Evolutionary conservation across 1,140 invertebrate genomes (phyloP), one percentile per base, ranked within the genome.

Genomic region (Cryptotermes secundus): DNA sequence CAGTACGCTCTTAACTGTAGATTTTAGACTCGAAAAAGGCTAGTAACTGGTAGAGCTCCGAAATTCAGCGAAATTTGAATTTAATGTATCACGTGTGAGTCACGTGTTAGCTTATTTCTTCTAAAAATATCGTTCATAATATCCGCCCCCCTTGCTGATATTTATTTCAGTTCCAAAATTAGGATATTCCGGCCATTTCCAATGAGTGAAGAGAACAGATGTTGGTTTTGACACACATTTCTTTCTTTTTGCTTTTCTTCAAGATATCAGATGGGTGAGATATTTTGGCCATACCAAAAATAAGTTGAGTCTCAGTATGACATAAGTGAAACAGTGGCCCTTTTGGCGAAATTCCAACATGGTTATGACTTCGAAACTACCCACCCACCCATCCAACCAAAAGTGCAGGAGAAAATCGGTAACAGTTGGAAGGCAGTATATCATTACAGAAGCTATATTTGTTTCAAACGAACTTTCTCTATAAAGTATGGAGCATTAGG

Each of bases 401-500:
- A 72, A 72, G 53, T 72, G 59, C n/a, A 72, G 3, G 26, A 72
- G 59, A 31, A n/a, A 72, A 72, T 72, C 31, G n/a, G 59, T 72
- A 3, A n/a, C 59, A 72, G 59, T 72, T 72, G 59, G 59, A 16
- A 72, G 59, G n/a, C 14, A 72, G 59, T 72, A 72, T 72, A n/a
- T 72, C 59, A 72, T 72, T 72, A 72, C 7, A 72, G 59, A 72
- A 72, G 59, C 7, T 72, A n/a, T 31, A n/a, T 72, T 72, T 72
- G 59, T 72, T 72, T 72, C 26, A n/a, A 72, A n/a, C 59, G 4
- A 72, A 72, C 59, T 72, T 72, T 72, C 59, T 72, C 59, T 72
- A 31, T 72, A 31, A 16, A 72, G 26, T 72, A 72, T 72, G 59
- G 31, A 72, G 59, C 31, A 72, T 72, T 31, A 72, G n/a, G 26